Percentiles rank a stretch among this genome's conserved stretches.
Evolutionary conservation across 1,140 invertebrate genomes (phyloP).

Genomic region (Temnothorax curvispinosus): DNA sequence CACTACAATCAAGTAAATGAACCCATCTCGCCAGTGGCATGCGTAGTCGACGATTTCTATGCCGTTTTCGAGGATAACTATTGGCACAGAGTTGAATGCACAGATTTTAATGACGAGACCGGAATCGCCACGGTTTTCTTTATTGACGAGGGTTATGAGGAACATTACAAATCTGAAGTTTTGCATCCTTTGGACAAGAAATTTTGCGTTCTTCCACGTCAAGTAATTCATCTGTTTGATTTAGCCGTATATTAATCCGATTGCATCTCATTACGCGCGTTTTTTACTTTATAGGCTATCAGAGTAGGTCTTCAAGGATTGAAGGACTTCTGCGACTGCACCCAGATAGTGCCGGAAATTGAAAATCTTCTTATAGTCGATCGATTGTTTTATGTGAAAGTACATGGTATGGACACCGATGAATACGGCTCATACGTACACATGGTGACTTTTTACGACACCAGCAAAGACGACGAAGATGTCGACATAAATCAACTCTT

Average conservation of each 20-base stretch:
- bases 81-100: slow-evolving; percentile 88
- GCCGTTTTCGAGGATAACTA: slow-evolving; percentile 86
- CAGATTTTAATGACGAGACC: slow-evolving; percentile 82
- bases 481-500: slow-evolving; percentile 79
- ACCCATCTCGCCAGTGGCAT: neutral
- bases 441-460: slow-evolving; percentile 74
- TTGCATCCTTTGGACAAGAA: slow-evolving; percentile 86
- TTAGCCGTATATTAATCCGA: neutral
- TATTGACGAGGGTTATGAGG: slow-evolving; percentile 88
- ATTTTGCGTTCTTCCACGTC: slow-evolving; percentile 87
- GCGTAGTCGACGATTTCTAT: slow-evolving; percentile 85
- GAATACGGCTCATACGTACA: slow-evolving; percentile 34
- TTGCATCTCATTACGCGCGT: neutral
- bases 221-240: slow-evolving; percentile 81
- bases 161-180: slow-evolving; percentile 82
- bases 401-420: slow-evolving; percentile 46
- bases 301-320: slow-evolving; percentile 87
- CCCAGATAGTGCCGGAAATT: slow-evolving; percentile 50
- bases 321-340: slow-evolving; percentile 85
- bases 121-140: slow-evolving; percentile 87
- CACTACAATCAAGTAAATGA: slow-evolving; percentile 84
- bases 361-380: slow-evolving; percentile 73
- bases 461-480: slow-evolving; percentile 62
- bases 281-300: slow-evolving; percentile 85
- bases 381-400: slow-evolving; percentile 60